Evolutionary conservation across 2,888 invertebrate species (phyloP), one percentile per base, ranked within the genome.

Genomic region (Eupelmus urozonus): DNA sequence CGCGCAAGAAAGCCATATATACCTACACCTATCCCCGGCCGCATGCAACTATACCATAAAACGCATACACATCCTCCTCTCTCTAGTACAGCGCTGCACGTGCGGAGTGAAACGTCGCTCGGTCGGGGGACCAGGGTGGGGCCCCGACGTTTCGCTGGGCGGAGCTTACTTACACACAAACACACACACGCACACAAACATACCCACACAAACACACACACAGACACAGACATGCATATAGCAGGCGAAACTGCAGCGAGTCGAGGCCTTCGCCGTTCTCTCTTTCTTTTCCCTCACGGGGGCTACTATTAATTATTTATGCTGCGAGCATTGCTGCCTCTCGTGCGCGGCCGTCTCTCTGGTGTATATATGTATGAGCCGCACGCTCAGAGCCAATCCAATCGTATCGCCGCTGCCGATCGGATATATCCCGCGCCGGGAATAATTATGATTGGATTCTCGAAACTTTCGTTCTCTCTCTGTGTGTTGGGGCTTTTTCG

Each of bases 221-320:
- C n/a, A n/a, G n/a, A n/a, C n/a, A n/a, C n/a, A n/a, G n/a, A n/a
- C n/a, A n/a, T n/a, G n/a, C n/a, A n/a, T n/a, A n/a, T n/a, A n/a
- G n/a, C n/a, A 70, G 63, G 79, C 81, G 62, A 42, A 63, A 62
- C 69, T 59, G 72, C 75, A 62, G 59, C 70, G 66, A 76, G 81
- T 18, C 42, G 42, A 27, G 42, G 49, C 55, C n/a, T n/a, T n/a
- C n/a, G n/a, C n/a, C n/a, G n/a, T n/a, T n/a, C 85, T 86, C 85
- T 84, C 84, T 16, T 25, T 55, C 40, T 42, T 55, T 57, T 59
- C 49, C n/a, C 27, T 20, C 49, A 83, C 85, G 2, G 29, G 59
- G 85, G 88, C 88, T 87, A 87, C 88, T 88, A 88, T 88, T 88
- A 89, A 89, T 88, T 89, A 88, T 88, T 88, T 88, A 88, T 88